Percentiles rank a stretch among this genome's conserved stretches.
These are phyloP conservation scores for Andrena flavipes DNA, from an alignment of 2,888 invertebrate species.

Conservation along the genomic window DNA sequence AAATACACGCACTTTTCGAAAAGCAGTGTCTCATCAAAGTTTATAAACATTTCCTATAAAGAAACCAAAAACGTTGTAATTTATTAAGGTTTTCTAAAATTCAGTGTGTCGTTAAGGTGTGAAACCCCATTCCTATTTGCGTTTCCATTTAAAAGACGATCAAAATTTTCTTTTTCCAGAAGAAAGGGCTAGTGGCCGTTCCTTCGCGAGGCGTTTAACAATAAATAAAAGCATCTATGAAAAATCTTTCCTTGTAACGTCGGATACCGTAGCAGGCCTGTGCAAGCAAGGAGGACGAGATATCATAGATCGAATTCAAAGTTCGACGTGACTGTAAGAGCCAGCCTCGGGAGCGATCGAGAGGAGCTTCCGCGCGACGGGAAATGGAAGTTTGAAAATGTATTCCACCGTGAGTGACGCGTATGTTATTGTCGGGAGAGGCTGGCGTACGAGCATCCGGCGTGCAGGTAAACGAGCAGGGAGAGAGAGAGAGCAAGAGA, in stretches of 20 bases:
- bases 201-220: too few species aligned
- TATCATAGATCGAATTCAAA: conserved; percentile 38
- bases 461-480: conserved; percentile 44
- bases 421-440: conserved; percentile 60
- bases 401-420: conserved; percentile 56
- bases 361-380: conserved; percentile 39
- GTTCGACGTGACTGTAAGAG: conserved; percentile 23
- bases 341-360: conserved; percentile 34
- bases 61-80: too few species aligned
- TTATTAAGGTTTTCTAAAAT: too few species aligned
- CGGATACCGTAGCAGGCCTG: not conserved
- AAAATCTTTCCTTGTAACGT: not conserved
- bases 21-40: too few species aligned
- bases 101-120: too few species aligned
- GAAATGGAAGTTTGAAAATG: conserved; percentile 64
- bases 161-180: too few species aligned
- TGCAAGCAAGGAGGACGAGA: not conserved
- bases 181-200: too few species aligned
- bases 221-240: too few species aligned
- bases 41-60: too few species aligned
- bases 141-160: too few species aligned
- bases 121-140: too few species aligned
- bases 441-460: conserved; percentile 56
- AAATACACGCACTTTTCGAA: too few species aligned
- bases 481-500: conserved; percentile 36